Base-by-base conservation (phyloP, 2,113 vertebrate genomes). In the Nettapus auritus region DNA sequence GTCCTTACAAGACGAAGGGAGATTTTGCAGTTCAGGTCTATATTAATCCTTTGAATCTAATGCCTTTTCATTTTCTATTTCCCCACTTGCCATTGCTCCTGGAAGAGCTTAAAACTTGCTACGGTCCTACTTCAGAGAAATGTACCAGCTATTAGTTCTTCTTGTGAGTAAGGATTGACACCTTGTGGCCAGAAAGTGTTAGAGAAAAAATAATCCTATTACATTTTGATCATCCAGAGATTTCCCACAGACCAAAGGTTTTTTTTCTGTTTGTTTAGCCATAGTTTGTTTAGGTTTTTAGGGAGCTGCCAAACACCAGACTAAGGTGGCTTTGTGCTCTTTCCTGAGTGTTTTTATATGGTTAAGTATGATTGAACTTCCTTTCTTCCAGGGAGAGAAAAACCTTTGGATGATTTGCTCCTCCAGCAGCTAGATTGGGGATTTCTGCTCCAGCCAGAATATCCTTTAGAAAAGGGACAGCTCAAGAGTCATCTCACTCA, bases 181-280 rank as follows among this genome's bases (percentile, higher is more conserved):
- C 92, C 96, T 96, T 90, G 96, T 97, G 97, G 96, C 40, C 70
- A 16, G 21, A 90, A 66, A 53, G 52, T 22, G 76, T 78, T 73
- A 96, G 75, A 88, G 67, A 29, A 48, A 48, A 86, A 93, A 70
- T 7, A 62, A 40, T 15, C 29, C 13, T 15, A 1, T 11, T 64
- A 0, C 5, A 11, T 80, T 71, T 71, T 20, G 29, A 29, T 70
- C 9, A 17, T 33, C 29, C n/a, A 7, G 34, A 38, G 8, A 3
- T 46, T 88, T 90, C 29, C 18, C 19, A 33, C 3, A 14, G 11
- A 15, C 6, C 9, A 57, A 82, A 26, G 12, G 60, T 60, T 81
- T 84, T 36, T 77, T 77, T 42, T 40, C 13, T 40, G 40, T 40
- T 40, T 40, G 40, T 40, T 40, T 13, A 80, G 26, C 7, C 8